Conservation (phyloP, 2,888 invertebrate species). For the Deroplatys truncata region DNA sequence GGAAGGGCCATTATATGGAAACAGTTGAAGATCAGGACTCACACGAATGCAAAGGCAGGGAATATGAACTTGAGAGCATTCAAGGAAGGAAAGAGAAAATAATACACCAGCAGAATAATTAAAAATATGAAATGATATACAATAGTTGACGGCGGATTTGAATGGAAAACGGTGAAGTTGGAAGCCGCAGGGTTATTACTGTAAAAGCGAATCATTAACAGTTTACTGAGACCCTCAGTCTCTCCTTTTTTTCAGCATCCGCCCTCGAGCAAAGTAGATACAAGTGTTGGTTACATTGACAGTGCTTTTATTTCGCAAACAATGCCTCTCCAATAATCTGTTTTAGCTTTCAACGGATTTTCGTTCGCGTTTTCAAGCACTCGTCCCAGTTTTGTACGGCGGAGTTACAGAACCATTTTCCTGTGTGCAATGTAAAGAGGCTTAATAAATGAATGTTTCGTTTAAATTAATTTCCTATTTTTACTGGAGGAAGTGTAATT, state of each 20-base stretch:
- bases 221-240: neutral
- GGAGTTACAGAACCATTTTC: neutral
- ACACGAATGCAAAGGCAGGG: too few relatives aligned
- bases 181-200: neutral
- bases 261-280: neutral
- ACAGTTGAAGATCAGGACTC: too few relatives aligned
- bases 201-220: neutral
- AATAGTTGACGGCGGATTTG: neutral
- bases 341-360: neutral
- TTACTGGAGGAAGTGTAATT: neutral
- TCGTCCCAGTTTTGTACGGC: neutral
- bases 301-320: neutral
- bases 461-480: neutral
- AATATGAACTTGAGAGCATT: too few relatives aligned
- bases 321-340: neutral
- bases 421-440: neutral
- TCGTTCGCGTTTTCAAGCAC: neutral
- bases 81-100: too few relatives aligned
- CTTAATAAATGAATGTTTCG: neutral
- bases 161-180: neutral
- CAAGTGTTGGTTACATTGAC: neutral
- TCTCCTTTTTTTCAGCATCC: neutral
- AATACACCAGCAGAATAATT: too few relatives aligned
- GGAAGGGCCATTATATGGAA: too few relatives aligned
- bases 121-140: too few relatives aligned